A percentile compares a stretch with the other conserved stretches of the same genome.
These are phyloP conservation scores for Leuciscus idus DNA, from an alignment of 2,113 vertebrate genomes.

Conservation along the genomic window DNA sequence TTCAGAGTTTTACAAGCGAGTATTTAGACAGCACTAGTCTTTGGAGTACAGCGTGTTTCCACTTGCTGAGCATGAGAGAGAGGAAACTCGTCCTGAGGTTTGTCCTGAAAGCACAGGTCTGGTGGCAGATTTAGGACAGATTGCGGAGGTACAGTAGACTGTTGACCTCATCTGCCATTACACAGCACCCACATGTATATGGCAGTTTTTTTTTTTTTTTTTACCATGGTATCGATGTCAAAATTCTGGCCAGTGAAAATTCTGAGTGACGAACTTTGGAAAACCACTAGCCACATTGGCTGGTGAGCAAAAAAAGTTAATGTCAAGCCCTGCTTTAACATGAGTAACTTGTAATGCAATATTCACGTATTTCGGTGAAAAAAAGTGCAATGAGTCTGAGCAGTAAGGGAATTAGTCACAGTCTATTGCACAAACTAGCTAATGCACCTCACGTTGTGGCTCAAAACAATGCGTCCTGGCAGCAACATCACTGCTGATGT, in stretches of 20 bases:
- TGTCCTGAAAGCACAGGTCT: slow-evolving; percentile 24
- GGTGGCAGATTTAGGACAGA: slow-evolving; percentile 38
- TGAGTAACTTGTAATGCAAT: background rate
- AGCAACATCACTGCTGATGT: slow-evolving; percentile 31
- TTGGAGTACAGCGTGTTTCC: background rate
- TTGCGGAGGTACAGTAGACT: slow-evolving; percentile 17
- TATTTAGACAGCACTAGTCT: background rate
- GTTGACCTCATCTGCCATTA: slow-evolving; percentile 29
- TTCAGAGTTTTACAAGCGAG: background rate
- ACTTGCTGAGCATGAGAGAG: background rate
- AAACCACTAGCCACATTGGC: no score
- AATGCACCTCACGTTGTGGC: slow-evolving; percentile 28
- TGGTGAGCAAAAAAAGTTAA: no score
- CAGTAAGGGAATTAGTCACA: slow-evolving; percentile 22
- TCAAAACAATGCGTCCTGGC: slow-evolving; percentile 16
- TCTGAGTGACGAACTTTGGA: no score
- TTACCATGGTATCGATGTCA: no score
- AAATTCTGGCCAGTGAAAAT: no score
- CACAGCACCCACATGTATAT: background rate
- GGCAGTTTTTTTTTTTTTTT: no score
- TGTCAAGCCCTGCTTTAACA: background rate
- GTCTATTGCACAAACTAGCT: slow-evolving; percentile 20
- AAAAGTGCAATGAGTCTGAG: background rate
- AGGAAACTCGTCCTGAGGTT: background rate
- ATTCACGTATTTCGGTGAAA: background rate